Base-by-base conservation (phyloP, 2,797 vertebrate species). In the Gymnothorax javanicus region DNA sequence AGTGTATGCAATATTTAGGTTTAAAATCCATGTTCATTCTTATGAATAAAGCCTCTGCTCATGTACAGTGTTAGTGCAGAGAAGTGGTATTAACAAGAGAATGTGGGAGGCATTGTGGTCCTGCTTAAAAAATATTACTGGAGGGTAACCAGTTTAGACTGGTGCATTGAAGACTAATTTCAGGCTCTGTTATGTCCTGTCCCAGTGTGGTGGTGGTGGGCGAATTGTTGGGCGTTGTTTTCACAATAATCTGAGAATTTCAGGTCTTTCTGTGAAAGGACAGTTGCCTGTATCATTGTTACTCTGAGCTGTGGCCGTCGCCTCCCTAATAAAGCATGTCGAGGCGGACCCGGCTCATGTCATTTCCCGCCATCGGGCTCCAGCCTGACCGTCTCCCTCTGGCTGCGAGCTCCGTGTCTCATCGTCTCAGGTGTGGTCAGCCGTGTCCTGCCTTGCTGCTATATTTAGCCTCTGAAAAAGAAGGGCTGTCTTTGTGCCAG, bases 361-460 rank as follows among this genome's bases (percentile, higher is more conserved):
- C 54, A 59, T 25, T 83, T 23, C 23, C 57, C 58, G 11, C 59
- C 33, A 9, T 15, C 64, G 83, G 83, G 11, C 64, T 23, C 59
- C 83, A 62, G 83, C 83, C 83, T 60, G 58, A n/a, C 56, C 54
- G 7, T 23, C 75, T 71, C 67, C 67, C 12, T 52, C 15, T 33
- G 27, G 20, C 75, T 54, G 75, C 73, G 17, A 75, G 71, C 33
- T 75, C 27, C 13, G 12, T 75, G 50, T 79, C 75, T 52, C 75
- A 43, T 23, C 9, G 3, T 79, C 50, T 54, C 75, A 79, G 75
- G 75, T 79, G 75, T 79, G 75, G 75, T 54, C 75, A 79, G 75
- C 54, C 75, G 54, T 15, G 50, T 79, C 75, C n/a, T 43, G 13
- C 4, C 23, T 50, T 0, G 58, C 75, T 79, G 75, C 75, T 79